These are phyloP conservation scores for Paracyclopina nana DNA, from an alignment of 1,140 invertebrate genomes.

Conservation along the genomic window DNA sequence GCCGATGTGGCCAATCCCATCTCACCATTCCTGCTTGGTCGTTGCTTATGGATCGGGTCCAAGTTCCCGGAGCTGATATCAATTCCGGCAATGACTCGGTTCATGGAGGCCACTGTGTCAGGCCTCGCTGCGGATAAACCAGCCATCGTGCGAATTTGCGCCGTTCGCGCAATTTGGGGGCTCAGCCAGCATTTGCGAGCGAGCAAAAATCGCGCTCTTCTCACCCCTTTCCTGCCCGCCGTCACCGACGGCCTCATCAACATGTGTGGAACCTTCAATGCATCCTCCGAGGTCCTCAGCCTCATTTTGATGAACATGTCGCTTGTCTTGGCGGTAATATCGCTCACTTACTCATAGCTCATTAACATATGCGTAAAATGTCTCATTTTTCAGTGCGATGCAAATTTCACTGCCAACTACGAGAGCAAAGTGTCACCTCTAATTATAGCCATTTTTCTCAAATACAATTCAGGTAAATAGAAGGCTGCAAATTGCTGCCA, in stretches of 20 bases:
- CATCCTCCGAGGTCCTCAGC: slow-evolving; percentile 38
- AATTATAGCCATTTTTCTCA: slow-evolving; percentile 48
- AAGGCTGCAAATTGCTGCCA: no score
- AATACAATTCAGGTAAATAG: slow-evolving; percentile 30
- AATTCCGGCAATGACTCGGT: slow-evolving; percentile 34
- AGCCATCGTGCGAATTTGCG: slow-evolving; percentile 30
- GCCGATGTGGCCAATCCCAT: slow-evolving; percentile 29
- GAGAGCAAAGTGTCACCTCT: slow-evolving; percentile 46
- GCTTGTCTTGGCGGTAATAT: slow-evolving; percentile 40
- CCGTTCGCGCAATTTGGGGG: slow-evolving; percentile 31
- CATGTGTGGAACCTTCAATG: slow-evolving; percentile 32
- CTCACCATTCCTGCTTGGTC: slow-evolving; percentile 45
- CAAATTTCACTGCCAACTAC: slow-evolving; percentile 40
- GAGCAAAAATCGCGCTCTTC: slow-evolving; percentile 20
- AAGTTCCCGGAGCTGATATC: slow-evolving; percentile 39
- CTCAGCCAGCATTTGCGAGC: slow-evolving; percentile 34
- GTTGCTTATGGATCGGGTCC: slow-evolving; percentile 47
- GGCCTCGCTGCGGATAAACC: slow-evolving; percentile 36
- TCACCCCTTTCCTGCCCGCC: slow-evolving; percentile 31
- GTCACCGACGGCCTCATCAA: slow-evolving; percentile 33
- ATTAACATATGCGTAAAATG: no score
- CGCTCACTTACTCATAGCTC: no score
- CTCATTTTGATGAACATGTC: slow-evolving; percentile 44
- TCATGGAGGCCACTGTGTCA: slow-evolving; percentile 40
- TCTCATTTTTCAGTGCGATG: slow-evolving; percentile 35